These are phyloP conservation scores for Leptopilina drosophilae DNA, from an alignment of 2,888 invertebrate species.

Conservation along the genomic window DNA sequence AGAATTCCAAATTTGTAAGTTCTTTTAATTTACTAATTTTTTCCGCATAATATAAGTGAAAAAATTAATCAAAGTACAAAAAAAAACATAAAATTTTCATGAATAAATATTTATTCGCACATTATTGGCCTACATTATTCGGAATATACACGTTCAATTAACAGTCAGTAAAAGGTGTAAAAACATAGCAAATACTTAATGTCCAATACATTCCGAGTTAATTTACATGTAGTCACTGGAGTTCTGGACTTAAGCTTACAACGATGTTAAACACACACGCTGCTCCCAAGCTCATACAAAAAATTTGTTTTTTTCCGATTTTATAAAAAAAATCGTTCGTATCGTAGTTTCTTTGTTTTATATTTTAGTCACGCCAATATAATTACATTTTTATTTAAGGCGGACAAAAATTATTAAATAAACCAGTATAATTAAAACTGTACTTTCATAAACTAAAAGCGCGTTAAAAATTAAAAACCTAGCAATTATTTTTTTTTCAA, in stretches of 20 bases:
- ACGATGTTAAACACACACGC: conserved; percentile 43
- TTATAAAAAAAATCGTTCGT: background rate
- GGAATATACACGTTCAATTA: conserved; percentile 61
- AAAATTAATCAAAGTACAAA: conserved; percentile 8
- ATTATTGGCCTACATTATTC: conserved; percentile 69
- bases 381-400: background rate
- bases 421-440: background rate
- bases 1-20: background rate
- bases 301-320: background rate
- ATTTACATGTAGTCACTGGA: conserved; percentile 48
- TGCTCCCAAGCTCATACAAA: background rate
- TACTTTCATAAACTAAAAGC: conserved; percentile 6
- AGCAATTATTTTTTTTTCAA: background rate
- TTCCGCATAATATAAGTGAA: conserved; percentile 1
- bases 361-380: background rate
- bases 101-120: conserved; percentile 72
- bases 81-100: conserved; percentile 57
- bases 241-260: conserved; percentile 53
- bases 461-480: conserved; percentile 20
- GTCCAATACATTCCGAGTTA: conserved; percentile 59
- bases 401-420: background rate
- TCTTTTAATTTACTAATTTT: background rate
- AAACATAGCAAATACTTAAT: conserved; percentile 62
- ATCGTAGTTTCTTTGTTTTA: background rate
- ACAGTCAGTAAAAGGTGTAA: conserved; percentile 62